Conservation (phyloP, 2,888 invertebrate genomes). For the Xestia ashworthii region DNA sequence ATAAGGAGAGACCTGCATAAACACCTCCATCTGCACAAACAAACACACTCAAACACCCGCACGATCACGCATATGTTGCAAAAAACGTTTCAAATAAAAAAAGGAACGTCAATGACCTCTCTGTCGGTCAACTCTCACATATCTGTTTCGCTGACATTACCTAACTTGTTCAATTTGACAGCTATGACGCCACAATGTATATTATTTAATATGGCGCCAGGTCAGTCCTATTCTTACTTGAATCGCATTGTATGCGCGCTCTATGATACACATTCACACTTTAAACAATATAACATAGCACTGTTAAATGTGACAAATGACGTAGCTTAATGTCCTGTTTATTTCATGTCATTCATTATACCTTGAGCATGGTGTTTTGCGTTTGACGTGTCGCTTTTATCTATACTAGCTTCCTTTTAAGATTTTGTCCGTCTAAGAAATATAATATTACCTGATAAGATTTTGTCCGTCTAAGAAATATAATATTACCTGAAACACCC, state of each 20-base stretch:
- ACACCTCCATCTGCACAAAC: neutral
- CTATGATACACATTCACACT: neutral
- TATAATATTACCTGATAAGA: neutral
- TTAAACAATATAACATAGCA: constrained; percentile 3
- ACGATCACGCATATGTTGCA: neutral
- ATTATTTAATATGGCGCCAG: neutral
- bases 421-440: neutral
- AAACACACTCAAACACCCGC: neutral
- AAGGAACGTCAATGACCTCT: too few relatives aligned
- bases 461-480: neutral
- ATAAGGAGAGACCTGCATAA: too few relatives aligned
- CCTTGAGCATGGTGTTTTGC: constrained; percentile 43
- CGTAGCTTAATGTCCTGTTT: constrained; percentile 83
- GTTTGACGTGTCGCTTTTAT: constrained; percentile 60
- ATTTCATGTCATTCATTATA: constrained; percentile 11
- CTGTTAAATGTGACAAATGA: neutral
- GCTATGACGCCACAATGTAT: neutral
- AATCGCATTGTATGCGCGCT: neutral
- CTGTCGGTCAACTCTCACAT: too few relatives aligned
- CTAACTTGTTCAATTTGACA: neutral
- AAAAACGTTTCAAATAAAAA: neutral
- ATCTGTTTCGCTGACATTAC: too few relatives aligned
- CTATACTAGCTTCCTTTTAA: too few relatives aligned
- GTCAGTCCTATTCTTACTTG: neutral
- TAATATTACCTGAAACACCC: neutral